Conservation (phyloP, 2,888 invertebrate species). For the Ditula angustiorana region DNA sequence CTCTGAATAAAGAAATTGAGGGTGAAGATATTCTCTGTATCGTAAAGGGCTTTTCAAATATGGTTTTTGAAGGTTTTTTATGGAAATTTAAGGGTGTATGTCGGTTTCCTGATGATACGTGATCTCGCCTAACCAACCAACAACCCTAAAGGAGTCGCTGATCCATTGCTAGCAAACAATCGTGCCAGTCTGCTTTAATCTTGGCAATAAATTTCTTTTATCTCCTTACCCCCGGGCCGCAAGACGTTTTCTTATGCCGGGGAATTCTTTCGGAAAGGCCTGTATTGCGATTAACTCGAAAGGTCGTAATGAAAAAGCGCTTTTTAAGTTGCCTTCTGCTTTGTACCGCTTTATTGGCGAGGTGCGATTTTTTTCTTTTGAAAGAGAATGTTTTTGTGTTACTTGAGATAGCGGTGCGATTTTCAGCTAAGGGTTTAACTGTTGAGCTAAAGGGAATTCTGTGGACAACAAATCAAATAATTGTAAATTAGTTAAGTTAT, state of each 20-base stretch:
- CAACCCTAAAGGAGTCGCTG: too few species aligned
- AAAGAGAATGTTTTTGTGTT: conserved; percentile 8
- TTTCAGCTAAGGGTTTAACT: too few species aligned
- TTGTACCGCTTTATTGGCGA: conserved; percentile 16
- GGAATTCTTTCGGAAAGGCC: conserved; percentile 54
- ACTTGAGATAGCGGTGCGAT: neutral
- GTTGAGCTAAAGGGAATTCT: too few species aligned
- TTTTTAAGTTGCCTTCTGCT: conserved; percentile 39
- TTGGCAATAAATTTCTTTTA: conserved; percentile 79
- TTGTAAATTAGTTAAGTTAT: too few species aligned
- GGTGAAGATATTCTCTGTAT: too few species aligned
- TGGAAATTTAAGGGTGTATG: neutral
- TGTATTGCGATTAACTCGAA: conserved; percentile 58
- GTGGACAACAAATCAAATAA: too few species aligned
- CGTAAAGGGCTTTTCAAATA: too few species aligned
- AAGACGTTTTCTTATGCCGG: conserved; percentile 54
- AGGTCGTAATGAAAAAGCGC: conserved; percentile 49
- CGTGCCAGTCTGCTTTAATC: conserved; percentile 69
- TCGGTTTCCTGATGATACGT: neutral
- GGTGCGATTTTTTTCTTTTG: conserved; percentile 45
- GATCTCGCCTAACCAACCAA: neutral
- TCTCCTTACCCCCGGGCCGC: conserved; percentile 54
- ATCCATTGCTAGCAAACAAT: too few species aligned
- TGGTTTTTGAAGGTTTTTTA: too few species aligned
- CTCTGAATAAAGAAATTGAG: conserved; percentile 53